Evolutionary conservation across 2,888 invertebrate species (phyloP).

Genomic region (Eupsilia transversa): DNA sequence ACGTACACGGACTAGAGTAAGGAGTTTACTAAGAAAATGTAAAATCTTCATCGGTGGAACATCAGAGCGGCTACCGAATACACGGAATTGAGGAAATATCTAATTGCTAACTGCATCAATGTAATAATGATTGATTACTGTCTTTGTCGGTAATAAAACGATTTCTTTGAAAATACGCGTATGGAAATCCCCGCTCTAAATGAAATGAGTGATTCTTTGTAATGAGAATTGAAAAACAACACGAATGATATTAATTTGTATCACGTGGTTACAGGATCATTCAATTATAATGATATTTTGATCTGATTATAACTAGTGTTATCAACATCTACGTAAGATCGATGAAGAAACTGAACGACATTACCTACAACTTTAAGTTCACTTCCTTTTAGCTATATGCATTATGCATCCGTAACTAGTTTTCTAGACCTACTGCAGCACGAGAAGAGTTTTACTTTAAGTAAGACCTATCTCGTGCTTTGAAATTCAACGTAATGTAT

Average conservation of each 20-base stretch:
- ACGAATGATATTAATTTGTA: background rate
- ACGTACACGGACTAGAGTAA: slow-evolving; percentile 39
- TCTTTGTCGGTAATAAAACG: slow-evolving; percentile 3
- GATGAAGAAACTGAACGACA: background rate
- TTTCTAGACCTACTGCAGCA: slow-evolving; percentile 6
- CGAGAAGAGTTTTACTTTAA: slow-evolving; percentile 32
- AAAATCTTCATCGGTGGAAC: slow-evolving; percentile 16
- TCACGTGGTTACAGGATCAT: background rate
- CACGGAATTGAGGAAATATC: slow-evolving; percentile 23
- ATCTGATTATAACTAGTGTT: background rate
- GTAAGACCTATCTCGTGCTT: too few relatives aligned
- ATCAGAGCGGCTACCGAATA: background rate
- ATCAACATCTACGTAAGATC: background rate
- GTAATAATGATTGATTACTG: slow-evolving; percentile 51
- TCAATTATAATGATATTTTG: background rate
- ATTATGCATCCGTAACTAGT: background rate
- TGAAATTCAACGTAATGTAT: slow-evolving; percentile 37
- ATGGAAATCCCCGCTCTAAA: slow-evolving; percentile 10
- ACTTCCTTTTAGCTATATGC: background rate
- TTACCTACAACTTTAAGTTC: background rate
- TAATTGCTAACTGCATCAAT: slow-evolving; percentile 20
- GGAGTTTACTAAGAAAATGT: slow-evolving; percentile 45
- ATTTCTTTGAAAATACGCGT: slow-evolving; percentile 38
- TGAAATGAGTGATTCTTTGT: slow-evolving; percentile 24
- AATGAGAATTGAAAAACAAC: background rate